A percentile compares a stretch with the other conserved stretches of the same genome.
Evolutionary conservation across 2,797 vertebrate species (phyloP).

Genomic region (Megaceryle alcyon): DNA sequence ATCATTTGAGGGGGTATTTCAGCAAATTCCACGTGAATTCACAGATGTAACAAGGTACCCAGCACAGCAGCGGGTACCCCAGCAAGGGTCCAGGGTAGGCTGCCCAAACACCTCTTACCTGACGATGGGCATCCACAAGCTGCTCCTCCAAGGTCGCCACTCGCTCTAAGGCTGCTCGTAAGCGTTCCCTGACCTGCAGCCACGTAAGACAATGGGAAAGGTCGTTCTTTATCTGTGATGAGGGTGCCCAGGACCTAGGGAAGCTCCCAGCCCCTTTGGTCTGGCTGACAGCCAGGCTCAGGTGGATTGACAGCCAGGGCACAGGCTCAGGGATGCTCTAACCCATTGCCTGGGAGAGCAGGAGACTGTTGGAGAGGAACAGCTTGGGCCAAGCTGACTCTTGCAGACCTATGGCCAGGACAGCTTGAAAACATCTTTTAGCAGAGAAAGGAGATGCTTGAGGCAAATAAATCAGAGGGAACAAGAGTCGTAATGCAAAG

Average conservation of each 20-base stretch:
- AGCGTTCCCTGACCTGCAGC: conserved; percentile 90
- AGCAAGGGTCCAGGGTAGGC: background rate
- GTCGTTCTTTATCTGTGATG: background rate
- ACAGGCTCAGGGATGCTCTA: background rate
- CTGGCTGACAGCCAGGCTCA: background rate
- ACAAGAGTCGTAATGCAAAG: fast-evolving
- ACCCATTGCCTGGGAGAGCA: fast-evolving
- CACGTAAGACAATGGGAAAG: background rate
- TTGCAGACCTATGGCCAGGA: background rate
- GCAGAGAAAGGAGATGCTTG: background rate
- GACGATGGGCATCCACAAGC: conserved; percentile 86
- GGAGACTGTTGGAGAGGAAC: background rate
- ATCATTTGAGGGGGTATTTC: too few relatives aligned
- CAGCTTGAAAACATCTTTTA: background rate
- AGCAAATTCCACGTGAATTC: background rate
- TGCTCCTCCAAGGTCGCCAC: conserved; percentile 93
- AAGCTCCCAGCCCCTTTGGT: background rate
- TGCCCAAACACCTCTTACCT: conserved; percentile 78
- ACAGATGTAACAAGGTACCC: fast-evolving
- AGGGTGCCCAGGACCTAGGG: background rate
- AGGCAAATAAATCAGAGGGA: background rate
- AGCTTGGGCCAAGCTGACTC: background rate
- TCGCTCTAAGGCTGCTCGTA: conserved; percentile 91
- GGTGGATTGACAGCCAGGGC: background rate
- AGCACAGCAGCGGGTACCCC: background rate